These are phyloP conservation scores for Lichenostomus cassidix DNA, from an alignment of 2,113 vertebrate genomes.

Conservation along the genomic window DNA sequence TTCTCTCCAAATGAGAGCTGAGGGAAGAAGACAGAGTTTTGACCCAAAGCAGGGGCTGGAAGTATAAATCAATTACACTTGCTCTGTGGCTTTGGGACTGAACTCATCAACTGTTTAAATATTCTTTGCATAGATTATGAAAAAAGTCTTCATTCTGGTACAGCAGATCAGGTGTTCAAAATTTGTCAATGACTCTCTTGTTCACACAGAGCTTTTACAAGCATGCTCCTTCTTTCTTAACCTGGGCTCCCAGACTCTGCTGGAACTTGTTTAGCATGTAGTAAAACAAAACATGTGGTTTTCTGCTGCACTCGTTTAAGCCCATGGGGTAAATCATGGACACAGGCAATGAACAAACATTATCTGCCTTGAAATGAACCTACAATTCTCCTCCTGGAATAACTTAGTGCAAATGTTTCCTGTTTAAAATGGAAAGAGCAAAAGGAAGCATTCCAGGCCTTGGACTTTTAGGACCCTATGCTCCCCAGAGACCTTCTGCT, in stretches of 20 bases:
- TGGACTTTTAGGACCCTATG: slow-evolving; percentile 73
- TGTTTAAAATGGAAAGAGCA: slow-evolving; percentile 80
- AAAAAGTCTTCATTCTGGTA: slow-evolving; percentile 30
- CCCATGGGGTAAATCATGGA: slow-evolving; percentile 77
- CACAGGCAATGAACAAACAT: slow-evolving; percentile 76
- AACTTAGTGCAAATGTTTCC: slow-evolving; percentile 81
- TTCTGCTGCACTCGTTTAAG: slow-evolving; percentile 69
- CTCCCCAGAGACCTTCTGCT: slow-evolving; percentile 67
- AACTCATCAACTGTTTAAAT: slow-evolving; percentile 39
- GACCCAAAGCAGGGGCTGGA: slow-evolving; percentile 45
- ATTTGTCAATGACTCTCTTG: slow-evolving; percentile 16
- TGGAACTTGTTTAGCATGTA: slow-evolving; percentile 68
- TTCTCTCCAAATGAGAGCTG: not conserved
- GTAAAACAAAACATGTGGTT: slow-evolving; percentile 75
- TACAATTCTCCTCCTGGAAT: slow-evolving; percentile 72
- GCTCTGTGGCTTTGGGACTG: slow-evolving; percentile 3
- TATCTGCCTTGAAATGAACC: slow-evolving; percentile 81
- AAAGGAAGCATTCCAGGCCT: slow-evolving; percentile 80
- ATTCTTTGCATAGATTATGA: slow-evolving; percentile 24
- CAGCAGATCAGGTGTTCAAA: slow-evolving; percentile 44
- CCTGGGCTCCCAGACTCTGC: slow-evolving; percentile 46
- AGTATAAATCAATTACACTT: slow-evolving; percentile 44
- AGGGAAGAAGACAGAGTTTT: slow-evolving; percentile 27
- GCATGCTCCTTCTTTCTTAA: slow-evolving; percentile 20
- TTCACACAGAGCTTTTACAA: slow-evolving; percentile 49